Base-by-base conservation (phyloP, 2,888 invertebrate genomes). In the Xylocampa areola region DNA sequence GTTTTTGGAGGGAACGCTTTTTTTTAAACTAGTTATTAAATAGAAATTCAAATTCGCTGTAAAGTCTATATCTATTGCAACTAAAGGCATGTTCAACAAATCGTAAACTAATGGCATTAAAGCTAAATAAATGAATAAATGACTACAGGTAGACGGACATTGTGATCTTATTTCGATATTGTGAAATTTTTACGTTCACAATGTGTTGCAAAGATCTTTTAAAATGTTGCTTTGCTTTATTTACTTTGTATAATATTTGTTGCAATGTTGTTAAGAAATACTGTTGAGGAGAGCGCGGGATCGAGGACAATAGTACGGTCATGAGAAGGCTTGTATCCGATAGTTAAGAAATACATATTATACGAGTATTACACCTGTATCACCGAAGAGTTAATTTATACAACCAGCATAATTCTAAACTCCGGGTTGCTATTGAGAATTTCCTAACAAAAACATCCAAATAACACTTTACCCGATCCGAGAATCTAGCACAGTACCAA, bases 111-210 rank as follows among this genome's bases (percentile, higher is more conserved):
- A 47, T 14, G 10, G 5, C 19, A 13, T n/a, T 5, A 25, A 6
- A 21, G 11, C 17, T 27, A 44, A 40, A 66, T 41, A n/a, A 30
- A 30, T 8, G 16, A 32, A 44, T 27, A 27, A 37, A 39, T 19
- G 63, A 44, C 41, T 30, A 44, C 44, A 11, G 32, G 62, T 40
- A 67, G 29, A 49, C 36, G 14, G 44, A 32, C 65, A 57, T 13
- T 43, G 25, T 40, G 68, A 50, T 66, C 64, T 57, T 57, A 68
- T 63, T 66, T 50, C 50, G 41, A 23, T 53, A 35, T 66, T 66
- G 45, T 45, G 64, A 19, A 57, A 66, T 47, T 37, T 44, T 14
- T 39, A 33, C 57, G 50, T 21, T 68, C 57, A 63, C 44, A 41
- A n/a, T n/a, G 2, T 53, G 68, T 66, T 57, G 65, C 64, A 45